Conservation (phyloP, 2,888 invertebrate species). For the Eilema caniola region DNA sequence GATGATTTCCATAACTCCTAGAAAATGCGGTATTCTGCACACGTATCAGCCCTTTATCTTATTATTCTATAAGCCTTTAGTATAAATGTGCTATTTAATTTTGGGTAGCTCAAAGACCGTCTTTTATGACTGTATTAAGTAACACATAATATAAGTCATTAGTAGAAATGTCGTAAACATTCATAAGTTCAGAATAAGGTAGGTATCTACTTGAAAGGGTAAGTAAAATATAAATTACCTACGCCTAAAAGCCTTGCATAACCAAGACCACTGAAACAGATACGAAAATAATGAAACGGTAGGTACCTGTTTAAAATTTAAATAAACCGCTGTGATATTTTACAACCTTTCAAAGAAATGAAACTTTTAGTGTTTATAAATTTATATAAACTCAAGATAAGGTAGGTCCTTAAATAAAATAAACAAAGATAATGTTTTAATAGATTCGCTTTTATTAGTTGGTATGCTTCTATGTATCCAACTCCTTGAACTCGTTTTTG, state of each 20-base stretch:
- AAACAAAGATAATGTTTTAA: slow-evolving; percentile 23
- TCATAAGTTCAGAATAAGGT: neutral
- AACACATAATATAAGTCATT: neutral
- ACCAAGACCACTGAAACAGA: slow-evolving; percentile 21
- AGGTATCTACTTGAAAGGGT: neutral
- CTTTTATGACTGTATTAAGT: neutral
- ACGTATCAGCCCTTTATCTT: too few relatives aligned
- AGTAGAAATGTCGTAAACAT: neutral
- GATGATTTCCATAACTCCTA: too few relatives aligned
- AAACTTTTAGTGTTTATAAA: slow-evolving; percentile 39
- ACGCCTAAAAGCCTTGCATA: slow-evolving; percentile 3
- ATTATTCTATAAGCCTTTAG: neutral
- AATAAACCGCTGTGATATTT: slow-evolving; percentile 5
- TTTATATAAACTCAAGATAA: slow-evolving; percentile 37
- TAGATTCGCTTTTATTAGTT: too few relatives aligned
- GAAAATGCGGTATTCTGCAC: too few relatives aligned
- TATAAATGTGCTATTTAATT: neutral
- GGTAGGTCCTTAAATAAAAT: slow-evolving; percentile 6
- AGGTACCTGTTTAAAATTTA: slow-evolving; percentile 9
- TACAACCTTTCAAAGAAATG: slow-evolving; percentile 38
- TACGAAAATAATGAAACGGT: slow-evolving; percentile 18
- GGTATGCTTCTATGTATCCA: too few relatives aligned
- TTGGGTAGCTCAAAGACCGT: neutral
- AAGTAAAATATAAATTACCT: neutral
- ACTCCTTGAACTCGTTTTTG: too few relatives aligned